Base-by-base conservation (phyloP, 1,140 invertebrate species). In the Musca domestica region DNA sequence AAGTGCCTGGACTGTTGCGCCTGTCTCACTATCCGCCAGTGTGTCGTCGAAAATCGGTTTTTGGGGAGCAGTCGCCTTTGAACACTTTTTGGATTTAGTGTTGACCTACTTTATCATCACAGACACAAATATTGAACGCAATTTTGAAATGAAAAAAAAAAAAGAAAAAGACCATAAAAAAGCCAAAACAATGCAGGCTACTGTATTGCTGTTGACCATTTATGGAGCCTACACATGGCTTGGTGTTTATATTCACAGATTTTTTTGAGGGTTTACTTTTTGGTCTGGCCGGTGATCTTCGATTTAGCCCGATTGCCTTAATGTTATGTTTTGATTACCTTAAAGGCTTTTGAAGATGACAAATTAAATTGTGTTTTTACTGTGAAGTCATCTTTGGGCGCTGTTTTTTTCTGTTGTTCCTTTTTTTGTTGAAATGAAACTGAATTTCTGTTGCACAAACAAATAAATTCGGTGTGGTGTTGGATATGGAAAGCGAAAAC, bases 341-440 rank as follows among this genome's bases (percentile, higher is more conserved):
- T 61, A 61, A 34, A 61, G 56, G 56, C 56, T 41, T 17, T 61
- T 17, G 56, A 61, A 61, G 56, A 34, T 61, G 56, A 61, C 56
- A 61, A 61, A 61, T 61, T 61, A 61, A 61, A 61, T 34, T 61
- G 56, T 61, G 56, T 61, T 61, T 61, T n/a, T 41, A 7, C 10
- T 7, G 34, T 41, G 34, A 7, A 41, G 34, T 41, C 34, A 41
- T 41, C 34, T 9, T 41, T 41, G 34, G 34, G n/a, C n/a, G n/a
- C n/a, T n/a, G n/a, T 5, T 41, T 41, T 41, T 41, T 41, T 5
- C 12, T 41, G 34, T 12, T 30, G 27, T 30, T 41, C 12, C 34
- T 41, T 41, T 10, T 10, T 41, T 41, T 41, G 2, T 41, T 9
- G 34, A 41, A 41, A 61, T 34, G 54, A 61, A 61, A 61, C 34